These are phyloP conservation scores for Lacanobia wlatinum DNA, from an alignment of 2,888 invertebrate genomes.

Conservation along the genomic window DNA sequence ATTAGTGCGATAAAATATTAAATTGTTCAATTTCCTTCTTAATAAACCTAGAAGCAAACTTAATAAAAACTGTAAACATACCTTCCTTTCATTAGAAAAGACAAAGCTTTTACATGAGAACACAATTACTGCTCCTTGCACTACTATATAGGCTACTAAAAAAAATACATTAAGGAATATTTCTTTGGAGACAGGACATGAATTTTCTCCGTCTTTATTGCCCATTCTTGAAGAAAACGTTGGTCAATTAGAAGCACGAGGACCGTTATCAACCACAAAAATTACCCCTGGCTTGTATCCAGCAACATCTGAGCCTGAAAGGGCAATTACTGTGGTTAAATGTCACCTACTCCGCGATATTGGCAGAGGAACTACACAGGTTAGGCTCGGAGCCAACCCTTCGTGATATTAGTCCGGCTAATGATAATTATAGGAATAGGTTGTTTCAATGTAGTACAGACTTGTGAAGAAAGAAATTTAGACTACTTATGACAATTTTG, in stretches of 20 bases:
- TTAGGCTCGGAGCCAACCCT: conserved; percentile 77
- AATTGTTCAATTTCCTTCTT: conserved; percentile 18
- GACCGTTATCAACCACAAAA: conserved; percentile 60
- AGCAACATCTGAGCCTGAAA: conserved; percentile 70
- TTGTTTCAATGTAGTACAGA: neutral
- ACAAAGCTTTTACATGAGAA: neutral
- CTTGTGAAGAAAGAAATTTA: neutral
- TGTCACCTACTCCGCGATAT: conserved; percentile 71
- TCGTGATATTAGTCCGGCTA: conserved; percentile 60
- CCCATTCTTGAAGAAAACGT: conserved; percentile 40
- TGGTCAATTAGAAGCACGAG: conserved; percentile 49
- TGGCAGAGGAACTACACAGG: conserved; percentile 73
- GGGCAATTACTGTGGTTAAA: conserved; percentile 75
- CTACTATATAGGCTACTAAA: neutral
- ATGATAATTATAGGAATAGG: conserved; percentile 44
- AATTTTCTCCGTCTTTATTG: conserved; percentile 30
- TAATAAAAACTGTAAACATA: neutral
- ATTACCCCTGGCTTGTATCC: conserved; percentile 72
- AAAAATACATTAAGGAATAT: conserved; percentile 5
- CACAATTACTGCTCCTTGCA: neutral
- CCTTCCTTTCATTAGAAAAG: neutral
- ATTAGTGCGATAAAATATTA: neutral
- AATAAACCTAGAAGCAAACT: neutral
- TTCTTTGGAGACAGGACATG: conserved; percentile 4
- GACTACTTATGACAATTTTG: neutral